Evolutionary conservation across 1,140 invertebrate species (phyloP).

Genomic region (Ridgeia piscesae): DNA sequence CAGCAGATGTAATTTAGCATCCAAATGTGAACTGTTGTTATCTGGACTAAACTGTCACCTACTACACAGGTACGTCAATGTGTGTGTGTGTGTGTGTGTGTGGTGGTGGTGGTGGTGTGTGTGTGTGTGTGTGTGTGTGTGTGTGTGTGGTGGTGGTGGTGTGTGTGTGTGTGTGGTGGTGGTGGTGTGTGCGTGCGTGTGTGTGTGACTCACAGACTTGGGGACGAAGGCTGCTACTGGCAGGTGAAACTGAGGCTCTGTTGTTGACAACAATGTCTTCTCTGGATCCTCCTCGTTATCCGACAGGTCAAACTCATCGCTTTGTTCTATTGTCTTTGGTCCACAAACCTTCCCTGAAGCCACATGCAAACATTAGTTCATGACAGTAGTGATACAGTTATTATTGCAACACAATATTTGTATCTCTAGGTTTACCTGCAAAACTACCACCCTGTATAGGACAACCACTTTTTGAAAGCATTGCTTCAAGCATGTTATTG

Average conservation of each 20-base stretch:
- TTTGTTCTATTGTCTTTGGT: conserved; percentile 30
- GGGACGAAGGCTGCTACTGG: conserved; percentile 35
- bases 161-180: too few relatives aligned
- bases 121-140: too few relatives aligned
- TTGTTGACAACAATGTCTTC: conserved; percentile 25
- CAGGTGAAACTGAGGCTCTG: conserved; percentile 8
- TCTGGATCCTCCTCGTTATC: conserved; percentile 15
- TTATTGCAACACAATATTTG: too few relatives aligned
- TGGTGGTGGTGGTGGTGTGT: too few relatives aligned
- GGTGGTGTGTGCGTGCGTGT: not conserved
- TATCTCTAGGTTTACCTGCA: not conserved
- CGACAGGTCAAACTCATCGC: conserved; percentile 24
- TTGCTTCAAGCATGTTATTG: too few relatives aligned
- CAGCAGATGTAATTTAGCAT: too few relatives aligned
- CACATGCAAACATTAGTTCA: not conserved
- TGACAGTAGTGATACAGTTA: not conserved
- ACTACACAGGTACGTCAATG: not conserved
- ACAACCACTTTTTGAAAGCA: too few relatives aligned
- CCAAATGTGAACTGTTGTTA: not conserved
- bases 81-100: too few relatives aligned
- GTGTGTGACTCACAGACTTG: conserved; percentile 33
- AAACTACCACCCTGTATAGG: too few relatives aligned
- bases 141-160: too few relatives aligned
- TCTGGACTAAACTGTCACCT: not conserved
- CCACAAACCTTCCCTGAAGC: conserved; percentile 38